Conservation (phyloP, 1,140 invertebrate genomes). For the Nephotettix cincticeps region DNA sequence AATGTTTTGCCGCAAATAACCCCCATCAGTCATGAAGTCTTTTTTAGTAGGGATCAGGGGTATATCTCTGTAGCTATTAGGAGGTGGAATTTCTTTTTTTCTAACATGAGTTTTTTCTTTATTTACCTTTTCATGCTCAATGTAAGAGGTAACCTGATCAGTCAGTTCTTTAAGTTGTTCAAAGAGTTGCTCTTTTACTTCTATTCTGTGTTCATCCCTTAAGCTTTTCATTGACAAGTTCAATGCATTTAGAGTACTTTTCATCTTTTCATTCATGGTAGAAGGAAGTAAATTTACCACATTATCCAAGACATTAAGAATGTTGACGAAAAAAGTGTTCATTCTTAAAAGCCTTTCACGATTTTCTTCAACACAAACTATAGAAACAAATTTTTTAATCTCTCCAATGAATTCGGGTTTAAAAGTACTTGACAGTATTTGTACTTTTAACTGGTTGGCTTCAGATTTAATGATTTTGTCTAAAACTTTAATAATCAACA, state of each 20-base stretch:
- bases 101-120: constrained; percentile 5
- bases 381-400: constrained; percentile 10
- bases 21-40: constrained; percentile 16
- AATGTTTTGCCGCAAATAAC: constrained; percentile 59
- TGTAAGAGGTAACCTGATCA: constrained; percentile 15
- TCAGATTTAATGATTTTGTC: constrained; percentile 24
- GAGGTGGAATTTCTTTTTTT: constrained; percentile 25
- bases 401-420: constrained; percentile 15
- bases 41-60: constrained; percentile 24
- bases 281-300: constrained; percentile 26
- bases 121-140: too few relatives aligned
- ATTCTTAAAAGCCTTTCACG: background rate
- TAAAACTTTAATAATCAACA: constrained; percentile 27
- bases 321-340: constrained; percentile 9
- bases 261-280: constrained; percentile 16
- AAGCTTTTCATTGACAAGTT: constrained; percentile 20
- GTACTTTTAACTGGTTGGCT: background rate
- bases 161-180: constrained; percentile 8
- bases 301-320: constrained; percentile 20
- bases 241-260: constrained; percentile 25
- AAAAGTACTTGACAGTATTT: constrained; percentile 13
- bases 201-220: constrained; percentile 22
- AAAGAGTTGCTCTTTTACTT: constrained; percentile 18
- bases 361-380: constrained; percentile 21
- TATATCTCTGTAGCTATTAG: constrained; percentile 33